Base-by-base conservation (phyloP, 2,797 vertebrate species). In the Enteromius unitaeniatus region DNA sequence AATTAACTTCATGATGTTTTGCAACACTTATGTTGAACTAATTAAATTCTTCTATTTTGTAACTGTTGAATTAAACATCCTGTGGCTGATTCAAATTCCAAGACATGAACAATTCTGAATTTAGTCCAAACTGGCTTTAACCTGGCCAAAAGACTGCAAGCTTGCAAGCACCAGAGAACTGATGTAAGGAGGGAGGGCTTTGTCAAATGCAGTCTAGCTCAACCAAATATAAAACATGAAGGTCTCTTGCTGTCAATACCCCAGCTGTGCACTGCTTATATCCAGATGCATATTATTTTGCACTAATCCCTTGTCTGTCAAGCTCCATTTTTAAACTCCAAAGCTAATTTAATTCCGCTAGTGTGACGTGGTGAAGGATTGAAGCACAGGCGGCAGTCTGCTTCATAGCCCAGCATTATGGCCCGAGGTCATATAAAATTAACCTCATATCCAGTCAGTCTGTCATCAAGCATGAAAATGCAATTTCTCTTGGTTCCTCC, bases 301-400 rank as follows among this genome's bases (percentile, higher is more conserved):
- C 73, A 90, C 83, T 93, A 90, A 92, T 88, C 87, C 89, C 86
- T 84, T 78, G 88, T 55, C 75, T 93, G 91, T 92, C 87, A 85
- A 92, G 87, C 73, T 86, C 90, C 90, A 88, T 77, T 88, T 88
- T 91, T 84, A 83, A 90, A 86, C 92, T 93, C 90, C 83, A 92
- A 92, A 94, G 90, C 83, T 91, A 91, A 94, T 91, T 93, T 94
- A 90, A 92, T 92, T 93, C 88, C 82, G 78, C 81, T 88, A 72
- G 85, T 82, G 84, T 89, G 90, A 85, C 67, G 89, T 53, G 83
- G 64, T 28, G 70, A 49, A 65, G 70, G 78, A 85, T 82, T 79
- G 76, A 78, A 76, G 86, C 81, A 79, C 79, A 85, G 53, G 51
- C 37, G 21, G 40, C 70, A 76, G 74, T 76, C 21, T 8, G 67